Conservation (phyloP, 2,888 invertebrate species). For the Rhagonycha lutea region DNA sequence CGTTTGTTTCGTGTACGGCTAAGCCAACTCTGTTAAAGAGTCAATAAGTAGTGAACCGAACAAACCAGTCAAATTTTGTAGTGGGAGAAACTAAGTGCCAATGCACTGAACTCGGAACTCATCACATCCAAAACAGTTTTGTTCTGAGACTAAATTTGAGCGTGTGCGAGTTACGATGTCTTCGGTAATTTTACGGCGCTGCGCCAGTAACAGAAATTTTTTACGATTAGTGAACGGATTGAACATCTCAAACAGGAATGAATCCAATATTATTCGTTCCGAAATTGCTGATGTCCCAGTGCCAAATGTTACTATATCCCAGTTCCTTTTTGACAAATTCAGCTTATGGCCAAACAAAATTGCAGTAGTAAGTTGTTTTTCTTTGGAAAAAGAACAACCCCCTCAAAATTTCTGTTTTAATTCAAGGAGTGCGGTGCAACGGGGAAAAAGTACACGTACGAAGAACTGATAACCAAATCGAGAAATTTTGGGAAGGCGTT, state of each 20-base stretch:
- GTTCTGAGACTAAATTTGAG: neutral
- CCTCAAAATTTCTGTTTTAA: neutral
- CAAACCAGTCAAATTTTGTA: neutral
- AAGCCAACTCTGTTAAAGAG: neutral
- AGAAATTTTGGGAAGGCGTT: slow-evolving; percentile 61
- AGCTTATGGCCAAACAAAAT: slow-evolving; percentile 61
- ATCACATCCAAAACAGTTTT: neutral
- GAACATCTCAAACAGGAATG: neutral
- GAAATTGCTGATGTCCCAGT: slow-evolving; percentile 59
- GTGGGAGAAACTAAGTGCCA: neutral
- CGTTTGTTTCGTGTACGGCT: neutral
- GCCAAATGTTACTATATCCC: slow-evolving; percentile 60
- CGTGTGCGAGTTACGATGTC: slow-evolving; percentile 2
- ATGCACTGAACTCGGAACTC: neutral
- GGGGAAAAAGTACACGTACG: slow-evolving; percentile 74
- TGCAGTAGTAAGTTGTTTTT: slow-evolving; percentile 61
- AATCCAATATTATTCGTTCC: slow-evolving; percentile 45
- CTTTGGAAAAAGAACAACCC: neutral
- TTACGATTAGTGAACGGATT: neutral
- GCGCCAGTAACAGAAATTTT: neutral
- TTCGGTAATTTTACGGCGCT: slow-evolving; percentile 5
- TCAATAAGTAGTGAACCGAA: neutral
- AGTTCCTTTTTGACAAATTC: slow-evolving; percentile 60
- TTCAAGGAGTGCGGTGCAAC: slow-evolving; percentile 52
- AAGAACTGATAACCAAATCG: slow-evolving; percentile 66